Conservation (phyloP, 2,797 vertebrate species). For the Enteromius treurensis region DNA sequence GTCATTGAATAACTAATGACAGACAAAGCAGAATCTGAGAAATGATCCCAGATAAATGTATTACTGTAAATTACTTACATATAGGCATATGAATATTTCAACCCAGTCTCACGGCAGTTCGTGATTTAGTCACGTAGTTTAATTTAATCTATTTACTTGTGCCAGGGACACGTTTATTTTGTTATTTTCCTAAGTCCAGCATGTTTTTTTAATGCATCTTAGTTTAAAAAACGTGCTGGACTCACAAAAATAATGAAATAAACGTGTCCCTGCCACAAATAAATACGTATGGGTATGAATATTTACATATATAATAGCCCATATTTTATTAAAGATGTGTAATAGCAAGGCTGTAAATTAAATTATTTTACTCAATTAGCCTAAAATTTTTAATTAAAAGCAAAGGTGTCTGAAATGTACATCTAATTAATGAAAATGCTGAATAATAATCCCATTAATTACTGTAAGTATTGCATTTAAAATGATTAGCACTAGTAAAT, state of each 20-base stretch:
- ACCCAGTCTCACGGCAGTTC: too few relatives aligned
- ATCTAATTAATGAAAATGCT: not conserved
- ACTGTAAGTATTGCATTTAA: not conserved
- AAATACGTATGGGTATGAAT: not conserved
- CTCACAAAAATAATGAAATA: too few relatives aligned
- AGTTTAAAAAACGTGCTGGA: too few relatives aligned
- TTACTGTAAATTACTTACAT: not conserved
- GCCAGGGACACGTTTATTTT: too few relatives aligned
- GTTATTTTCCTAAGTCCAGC: too few relatives aligned
- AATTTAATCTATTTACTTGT: too few relatives aligned
- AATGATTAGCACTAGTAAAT: not conserved
- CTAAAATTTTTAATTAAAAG: not conserved
- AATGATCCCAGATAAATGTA: not conserved
- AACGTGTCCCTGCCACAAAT: too few relatives aligned
- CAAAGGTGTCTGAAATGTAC: not conserved
- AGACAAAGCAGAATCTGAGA: not conserved
- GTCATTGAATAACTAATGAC: not conserved
- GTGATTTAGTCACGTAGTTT: too few relatives aligned
- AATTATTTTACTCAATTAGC: not conserved
- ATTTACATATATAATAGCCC: not conserved
- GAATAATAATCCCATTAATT: not conserved
- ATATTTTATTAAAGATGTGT: not conserved
- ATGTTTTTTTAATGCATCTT: too few relatives aligned
- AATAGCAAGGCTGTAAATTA: not conserved
- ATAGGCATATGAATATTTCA: not conserved